phyloP scores from a whole-genome alignment of 1,140 invertebrate species.

The Zaprionus camerounensis region DNA sequence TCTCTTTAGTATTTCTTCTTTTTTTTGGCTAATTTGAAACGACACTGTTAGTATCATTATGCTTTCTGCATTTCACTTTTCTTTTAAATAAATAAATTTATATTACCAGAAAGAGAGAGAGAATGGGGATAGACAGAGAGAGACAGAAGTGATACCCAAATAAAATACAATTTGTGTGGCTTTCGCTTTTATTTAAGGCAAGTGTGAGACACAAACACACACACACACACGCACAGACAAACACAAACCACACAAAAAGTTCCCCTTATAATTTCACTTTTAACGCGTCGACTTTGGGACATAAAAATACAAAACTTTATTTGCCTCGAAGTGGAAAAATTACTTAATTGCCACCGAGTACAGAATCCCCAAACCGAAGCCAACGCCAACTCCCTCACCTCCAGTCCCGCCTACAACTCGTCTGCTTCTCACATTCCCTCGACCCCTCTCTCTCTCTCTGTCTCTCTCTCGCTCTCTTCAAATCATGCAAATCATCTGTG shows the following conservation, averaged over 20 bases:
- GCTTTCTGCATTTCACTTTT: conserved; percentile 76
- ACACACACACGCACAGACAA: conserved; percentile 25
- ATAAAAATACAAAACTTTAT: conserved; percentile 64
- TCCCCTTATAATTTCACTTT: conserved; percentile 77
- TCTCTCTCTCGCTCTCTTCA: conserved; percentile 1
- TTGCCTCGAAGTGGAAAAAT: conserved; percentile 65
- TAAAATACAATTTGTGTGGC: conserved; percentile 60
- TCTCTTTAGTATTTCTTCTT: conserved; percentile 1
- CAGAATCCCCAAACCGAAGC: background rate
- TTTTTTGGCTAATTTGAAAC: conserved; percentile 68
- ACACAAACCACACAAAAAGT: conserved; percentile 29
- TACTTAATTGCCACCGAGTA: conserved; percentile 67
- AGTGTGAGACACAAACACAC: conserved; percentile 43
- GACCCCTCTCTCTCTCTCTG: background rate
- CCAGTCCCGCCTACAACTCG: background rate
- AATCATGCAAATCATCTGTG: conserved; percentile 78
- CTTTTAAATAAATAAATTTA: conserved; percentile 71
- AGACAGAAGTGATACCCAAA: conserved; percentile 10
- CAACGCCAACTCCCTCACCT: background rate
- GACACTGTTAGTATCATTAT: conserved; percentile 54
- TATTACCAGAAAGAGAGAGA: conserved; percentile 5
- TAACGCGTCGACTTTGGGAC: conserved; percentile 53
- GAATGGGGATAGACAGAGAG: background rate
- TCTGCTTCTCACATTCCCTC: background rate
- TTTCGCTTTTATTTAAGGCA: conserved; percentile 76